Base-by-base conservation (phyloP, 2,888 invertebrate species). In the Nemurella pictetii region DNA sequence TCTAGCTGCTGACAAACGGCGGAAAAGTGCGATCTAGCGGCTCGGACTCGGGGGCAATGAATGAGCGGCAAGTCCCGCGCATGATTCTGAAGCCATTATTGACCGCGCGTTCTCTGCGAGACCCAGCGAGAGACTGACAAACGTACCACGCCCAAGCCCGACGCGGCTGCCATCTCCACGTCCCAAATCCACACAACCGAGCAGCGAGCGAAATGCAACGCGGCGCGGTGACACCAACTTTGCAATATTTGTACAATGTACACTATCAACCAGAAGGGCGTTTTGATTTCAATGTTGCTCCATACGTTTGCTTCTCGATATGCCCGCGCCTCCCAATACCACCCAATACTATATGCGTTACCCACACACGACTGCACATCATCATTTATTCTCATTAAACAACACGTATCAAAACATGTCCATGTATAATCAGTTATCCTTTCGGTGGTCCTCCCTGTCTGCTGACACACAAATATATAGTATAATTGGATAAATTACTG, bases 301-400 rank as follows among this genome's bases (percentile, higher is more conserved):
- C n/a, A n/a, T n/a, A 20, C 20, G 55, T 55, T 55, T 55, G n/a
- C n/a, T n/a, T 55, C 55, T 55, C 20, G 55, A 20, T 55, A 55
- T 7, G 15, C 3, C 55, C 55, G n/a, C 55, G 2, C 55, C 55
- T 20, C 55, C 55, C 55, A 2, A 20, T 20, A 1, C 55, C 2
- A 12, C 15, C 20, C 55, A 55, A 20, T n/a, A n/a, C n/a, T n/a
- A n/a, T n/a, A n/a, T 55, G 55, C 9, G 12, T 55, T 55, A 55
- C 55, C 55, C 55, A 55, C 55, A 3, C 55, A 55, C 55, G 55
- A 55, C 55, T 55, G 55, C 20, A 20, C 55, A 20, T 78, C 7
- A 78, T 29, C 28, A 78, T 78, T 78, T 78, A 78, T 78, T 78
- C 4, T 30, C 78, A 78, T 78, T 78, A 78, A 28, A 78, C 78